These are phyloP conservation scores for Trachelus stipa DNA, from an alignment of 2,888 invertebrate genomes.

Conservation along the genomic window DNA sequence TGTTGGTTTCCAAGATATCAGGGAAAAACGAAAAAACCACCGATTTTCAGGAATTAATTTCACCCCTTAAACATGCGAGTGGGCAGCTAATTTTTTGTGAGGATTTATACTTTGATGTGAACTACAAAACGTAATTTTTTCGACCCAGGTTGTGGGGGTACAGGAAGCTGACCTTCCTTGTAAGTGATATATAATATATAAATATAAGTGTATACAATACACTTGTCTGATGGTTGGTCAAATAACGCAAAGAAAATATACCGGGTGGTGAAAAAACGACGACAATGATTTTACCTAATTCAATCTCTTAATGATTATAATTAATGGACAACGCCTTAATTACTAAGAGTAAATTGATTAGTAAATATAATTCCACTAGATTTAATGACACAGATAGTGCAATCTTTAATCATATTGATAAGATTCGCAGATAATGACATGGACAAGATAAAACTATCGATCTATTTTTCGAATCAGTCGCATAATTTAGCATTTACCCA, in stretches of 20 bases:
- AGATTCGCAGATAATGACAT: neutral
- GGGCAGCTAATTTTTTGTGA: too few relatives aligned
- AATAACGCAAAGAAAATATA: neutral
- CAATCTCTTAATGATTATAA: too few relatives aligned
- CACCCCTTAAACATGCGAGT: too few relatives aligned
- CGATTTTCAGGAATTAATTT: too few relatives aligned
- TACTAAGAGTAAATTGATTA: neutral
- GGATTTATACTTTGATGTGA: too few relatives aligned
- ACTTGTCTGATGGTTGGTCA: neutral
- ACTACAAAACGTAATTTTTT: too few relatives aligned
- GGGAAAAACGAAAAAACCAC: too few relatives aligned
- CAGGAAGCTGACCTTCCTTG: too few relatives aligned
- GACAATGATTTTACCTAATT: neutral
- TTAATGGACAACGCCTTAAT: neutral
- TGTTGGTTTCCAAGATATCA: too few relatives aligned
- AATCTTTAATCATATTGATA: neutral
- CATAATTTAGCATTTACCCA: neutral
- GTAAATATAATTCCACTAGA: neutral
- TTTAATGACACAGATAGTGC: neutral
- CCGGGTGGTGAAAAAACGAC: neutral
- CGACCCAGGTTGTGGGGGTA: too few relatives aligned
- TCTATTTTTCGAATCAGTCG: neutral
- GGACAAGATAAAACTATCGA: neutral
- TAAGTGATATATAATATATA: neutral
- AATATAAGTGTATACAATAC: too few relatives aligned